Conservation (phyloP, 37 sponge, comb jelly and placozoan species). For the Lycopodina hypogea region DNA sequence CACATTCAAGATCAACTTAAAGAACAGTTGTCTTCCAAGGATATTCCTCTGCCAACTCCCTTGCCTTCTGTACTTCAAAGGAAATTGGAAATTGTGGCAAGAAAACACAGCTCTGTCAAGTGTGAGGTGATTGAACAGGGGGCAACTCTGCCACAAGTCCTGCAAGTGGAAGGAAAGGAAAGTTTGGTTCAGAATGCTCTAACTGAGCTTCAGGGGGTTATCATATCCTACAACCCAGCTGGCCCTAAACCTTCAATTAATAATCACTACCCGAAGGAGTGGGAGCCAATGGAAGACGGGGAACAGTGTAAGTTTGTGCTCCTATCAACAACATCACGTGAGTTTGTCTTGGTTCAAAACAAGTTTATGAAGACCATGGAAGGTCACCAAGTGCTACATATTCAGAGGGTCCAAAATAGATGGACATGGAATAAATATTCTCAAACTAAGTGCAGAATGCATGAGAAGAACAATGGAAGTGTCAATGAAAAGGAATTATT, state of each 20-base stretch:
- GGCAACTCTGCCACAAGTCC: neutral
- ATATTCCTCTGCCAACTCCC: constrained; percentile 1
- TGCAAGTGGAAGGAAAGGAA: constrained; percentile 17
- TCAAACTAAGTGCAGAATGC: constrained; percentile 27
- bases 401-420: constrained; percentile 70
- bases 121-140: too few species aligned
- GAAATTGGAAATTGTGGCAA: neutral
- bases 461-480: constrained; percentile 19
- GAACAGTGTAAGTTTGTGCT: neutral
- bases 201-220: constrained; percentile 23
- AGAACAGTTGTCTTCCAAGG: neutral
- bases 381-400: too few species aligned
- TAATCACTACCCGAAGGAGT: neutral
- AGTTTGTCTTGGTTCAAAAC: too few species aligned
- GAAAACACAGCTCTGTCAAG: neutral
- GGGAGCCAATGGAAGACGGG: neutral
- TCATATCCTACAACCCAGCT: too few species aligned
- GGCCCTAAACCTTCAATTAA: neutral
- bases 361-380: too few species aligned
- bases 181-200: constrained; percentile 8
- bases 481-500: too few species aligned
- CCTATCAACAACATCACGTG: neutral
- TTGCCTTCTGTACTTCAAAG: neutral
- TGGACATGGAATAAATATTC: constrained; percentile 70
- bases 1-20: constrained; percentile 1